Evolutionary conservation across 2,113 vertebrate genomes (phyloP).

Genomic region (Alouatta palliata): DNA sequence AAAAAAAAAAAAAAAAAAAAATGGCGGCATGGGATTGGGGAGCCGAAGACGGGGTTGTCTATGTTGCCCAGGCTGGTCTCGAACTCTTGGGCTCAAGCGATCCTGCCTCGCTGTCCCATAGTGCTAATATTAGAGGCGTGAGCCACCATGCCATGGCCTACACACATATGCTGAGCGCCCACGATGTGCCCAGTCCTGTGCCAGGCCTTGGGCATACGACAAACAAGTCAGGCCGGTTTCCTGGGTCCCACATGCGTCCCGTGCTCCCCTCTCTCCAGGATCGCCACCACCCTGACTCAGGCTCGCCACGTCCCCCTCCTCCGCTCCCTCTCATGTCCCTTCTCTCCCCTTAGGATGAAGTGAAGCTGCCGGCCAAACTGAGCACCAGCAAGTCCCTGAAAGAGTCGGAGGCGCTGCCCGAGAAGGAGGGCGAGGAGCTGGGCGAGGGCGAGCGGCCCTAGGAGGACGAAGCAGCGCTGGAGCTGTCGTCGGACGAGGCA

Average conservation of each 20-base stretch:
- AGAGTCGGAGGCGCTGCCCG: constrained; percentile 84
- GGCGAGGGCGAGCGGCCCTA: constrained; percentile 86
- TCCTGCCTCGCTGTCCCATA: too few relatives aligned
- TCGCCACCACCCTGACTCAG: neutral
- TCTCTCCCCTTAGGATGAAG: constrained; percentile 89
- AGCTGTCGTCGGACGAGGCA: constrained; percentile 93
- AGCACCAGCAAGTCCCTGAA: constrained; percentile 91
- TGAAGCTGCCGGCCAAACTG: constrained; percentile 92
- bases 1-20: too few relatives aligned
- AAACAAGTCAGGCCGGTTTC: neutral
- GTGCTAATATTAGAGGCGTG: too few relatives aligned
- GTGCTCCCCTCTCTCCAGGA: neutral
- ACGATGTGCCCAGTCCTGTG: neutral
- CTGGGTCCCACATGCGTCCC: neutral
- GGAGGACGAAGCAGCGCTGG: constrained; percentile 83
- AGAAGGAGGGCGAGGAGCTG: constrained; percentile 82
- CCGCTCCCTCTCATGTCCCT: constrained; percentile 29
- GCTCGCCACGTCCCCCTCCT: neutral
- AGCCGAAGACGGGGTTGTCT: too few relatives aligned
- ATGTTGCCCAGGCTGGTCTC: too few relatives aligned
- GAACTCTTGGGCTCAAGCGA: too few relatives aligned
- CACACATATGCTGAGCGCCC: neutral
- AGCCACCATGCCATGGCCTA: too few relatives aligned
- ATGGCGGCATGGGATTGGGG: too few relatives aligned
- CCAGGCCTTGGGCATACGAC: neutral